Evolutionary conservation across 2,888 invertebrate species (phyloP).

Genomic region (Drosophila anomelani): DNA sequence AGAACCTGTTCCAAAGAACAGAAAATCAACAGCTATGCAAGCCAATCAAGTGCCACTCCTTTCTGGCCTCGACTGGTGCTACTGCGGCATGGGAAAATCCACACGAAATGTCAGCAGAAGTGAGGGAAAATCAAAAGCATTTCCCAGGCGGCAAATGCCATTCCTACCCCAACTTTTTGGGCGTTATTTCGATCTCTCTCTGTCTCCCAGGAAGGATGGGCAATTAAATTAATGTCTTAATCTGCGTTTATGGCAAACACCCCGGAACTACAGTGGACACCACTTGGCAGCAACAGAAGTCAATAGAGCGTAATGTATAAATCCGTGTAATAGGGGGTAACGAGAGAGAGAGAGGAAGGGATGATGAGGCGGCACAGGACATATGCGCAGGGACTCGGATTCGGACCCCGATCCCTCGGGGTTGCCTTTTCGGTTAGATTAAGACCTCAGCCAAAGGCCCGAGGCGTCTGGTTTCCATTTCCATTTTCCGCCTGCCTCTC

Average conservation of each 20-base stretch:
- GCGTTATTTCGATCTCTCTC: slow-evolving; percentile 16
- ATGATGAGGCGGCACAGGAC: slow-evolving; percentile 27
- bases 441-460: slow-evolving; percentile 80
- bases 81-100: slow-evolving; percentile 68
- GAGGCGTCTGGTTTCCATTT: slow-evolving; percentile 46
- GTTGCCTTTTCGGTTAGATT: slow-evolving; percentile 83
- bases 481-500: slow-evolving; percentile 14
- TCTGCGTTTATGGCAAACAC: slow-evolving; percentile 79
- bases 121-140: slow-evolving; percentile 60
- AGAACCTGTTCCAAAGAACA: slow-evolving; percentile 37
- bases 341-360: slow-evolving; percentile 6
- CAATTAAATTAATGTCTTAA: slow-evolving; percentile 82
- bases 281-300: slow-evolving; percentile 77
- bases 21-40: slow-evolving; percentile 14
- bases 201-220: slow-evolving; percentile 36
- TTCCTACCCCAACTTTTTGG: slow-evolving; percentile 35
- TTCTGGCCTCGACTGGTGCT: slow-evolving; percentile 27
- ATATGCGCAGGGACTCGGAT: slow-evolving; percentile 55
- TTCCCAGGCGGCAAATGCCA: slow-evolving; percentile 41
- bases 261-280: slow-evolving; percentile 58
- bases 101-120: slow-evolving; percentile 50
- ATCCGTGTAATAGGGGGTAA: slow-evolving; percentile 68
- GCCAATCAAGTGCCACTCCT: slow-evolving; percentile 53
- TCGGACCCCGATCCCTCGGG: slow-evolving; percentile 57
- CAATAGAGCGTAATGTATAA: slow-evolving; percentile 81